phyloP scores from a whole-genome alignment of 2,888 invertebrate genomes.

The Imbricaverruca yamaguchii region DNA sequence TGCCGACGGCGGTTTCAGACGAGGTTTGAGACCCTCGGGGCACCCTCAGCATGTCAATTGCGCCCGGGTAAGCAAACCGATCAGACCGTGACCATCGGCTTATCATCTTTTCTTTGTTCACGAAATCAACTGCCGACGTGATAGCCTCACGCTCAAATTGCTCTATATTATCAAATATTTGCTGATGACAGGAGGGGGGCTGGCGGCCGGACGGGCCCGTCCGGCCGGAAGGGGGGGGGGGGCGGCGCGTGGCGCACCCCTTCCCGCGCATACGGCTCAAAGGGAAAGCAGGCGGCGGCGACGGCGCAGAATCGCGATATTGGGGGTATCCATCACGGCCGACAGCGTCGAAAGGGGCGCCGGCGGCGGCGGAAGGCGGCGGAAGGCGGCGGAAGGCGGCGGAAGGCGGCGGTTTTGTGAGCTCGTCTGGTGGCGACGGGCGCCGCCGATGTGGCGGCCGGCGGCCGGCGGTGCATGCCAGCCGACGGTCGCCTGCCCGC shows the following conservation, averaged over 20 bases:
- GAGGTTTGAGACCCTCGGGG: background rate
- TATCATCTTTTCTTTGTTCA: conserved; percentile 3
- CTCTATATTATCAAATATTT: conserved; percentile 19
- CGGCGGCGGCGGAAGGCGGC: background rate
- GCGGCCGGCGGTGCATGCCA: too few species aligned
- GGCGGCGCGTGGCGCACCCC: background rate
- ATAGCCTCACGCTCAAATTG: conserved; percentile 15
- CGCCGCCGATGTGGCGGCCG: too few species aligned
- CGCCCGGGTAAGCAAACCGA: background rate
- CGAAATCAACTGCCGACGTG: conserved; percentile 5
- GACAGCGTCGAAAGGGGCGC: background rate
- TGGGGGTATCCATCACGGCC: background rate
- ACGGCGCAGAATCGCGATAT: background rate
- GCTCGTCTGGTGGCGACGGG: too few species aligned
- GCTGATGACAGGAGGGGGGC: conserved; percentile 9
- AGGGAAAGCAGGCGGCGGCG: background rate
- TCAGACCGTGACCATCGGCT: background rate
- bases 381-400: background rate
- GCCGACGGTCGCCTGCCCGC: too few species aligned
- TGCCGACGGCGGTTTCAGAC: background rate
- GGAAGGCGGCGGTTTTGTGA: background rate
- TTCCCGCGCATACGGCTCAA: background rate
- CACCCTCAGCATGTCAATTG: background rate
- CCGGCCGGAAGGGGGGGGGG: conserved; percentile 4
- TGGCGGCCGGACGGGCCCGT: background rate